phyloP scores from a whole-genome alignment of 2,888 invertebrate genomes.

The Trichopoda pennipes region DNA sequence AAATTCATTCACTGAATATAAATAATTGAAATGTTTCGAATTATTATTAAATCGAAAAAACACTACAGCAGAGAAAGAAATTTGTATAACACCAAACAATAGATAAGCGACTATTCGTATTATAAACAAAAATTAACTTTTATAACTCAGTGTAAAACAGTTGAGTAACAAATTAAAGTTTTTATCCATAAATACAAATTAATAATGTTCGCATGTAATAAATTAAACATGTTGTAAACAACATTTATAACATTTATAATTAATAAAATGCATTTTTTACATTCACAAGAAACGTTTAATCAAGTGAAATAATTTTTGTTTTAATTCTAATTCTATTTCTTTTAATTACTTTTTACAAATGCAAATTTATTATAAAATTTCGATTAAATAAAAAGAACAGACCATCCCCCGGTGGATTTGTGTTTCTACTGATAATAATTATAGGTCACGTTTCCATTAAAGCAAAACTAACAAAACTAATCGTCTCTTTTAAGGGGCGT shows the following conservation, averaged over 20 bases:
- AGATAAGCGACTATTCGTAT: too few relatives aligned
- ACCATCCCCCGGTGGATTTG: conserved; percentile 17
- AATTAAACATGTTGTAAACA: conserved; percentile 30
- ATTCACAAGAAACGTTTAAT: conserved; percentile 32
- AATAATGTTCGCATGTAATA: neutral
- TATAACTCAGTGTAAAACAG: neutral
- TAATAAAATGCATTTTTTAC: conserved; percentile 6
- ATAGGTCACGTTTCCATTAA: conserved; percentile 31
- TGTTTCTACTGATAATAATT: conserved; percentile 25
- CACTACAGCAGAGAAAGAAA: neutral
- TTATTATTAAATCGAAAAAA: neutral
- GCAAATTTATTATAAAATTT: neutral
- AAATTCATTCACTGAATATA: neutral
- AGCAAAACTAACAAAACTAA: conserved; percentile 28
- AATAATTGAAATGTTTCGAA: conserved; percentile 36
- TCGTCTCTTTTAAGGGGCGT: conserved; percentile 51
- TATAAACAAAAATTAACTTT: neutral
- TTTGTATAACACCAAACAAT: too few relatives aligned
- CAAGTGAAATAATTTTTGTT: neutral
- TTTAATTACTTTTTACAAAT: conserved; percentile 19
- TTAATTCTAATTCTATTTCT: neutral
- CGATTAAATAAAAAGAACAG: neutral
- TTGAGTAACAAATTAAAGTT: neutral
- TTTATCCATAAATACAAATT: neutral
- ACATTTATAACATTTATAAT: conserved; percentile 24